phyloP scores from a whole-genome alignment of 2,797 vertebrate species.

The Cetoscarus ocellatus region DNA sequence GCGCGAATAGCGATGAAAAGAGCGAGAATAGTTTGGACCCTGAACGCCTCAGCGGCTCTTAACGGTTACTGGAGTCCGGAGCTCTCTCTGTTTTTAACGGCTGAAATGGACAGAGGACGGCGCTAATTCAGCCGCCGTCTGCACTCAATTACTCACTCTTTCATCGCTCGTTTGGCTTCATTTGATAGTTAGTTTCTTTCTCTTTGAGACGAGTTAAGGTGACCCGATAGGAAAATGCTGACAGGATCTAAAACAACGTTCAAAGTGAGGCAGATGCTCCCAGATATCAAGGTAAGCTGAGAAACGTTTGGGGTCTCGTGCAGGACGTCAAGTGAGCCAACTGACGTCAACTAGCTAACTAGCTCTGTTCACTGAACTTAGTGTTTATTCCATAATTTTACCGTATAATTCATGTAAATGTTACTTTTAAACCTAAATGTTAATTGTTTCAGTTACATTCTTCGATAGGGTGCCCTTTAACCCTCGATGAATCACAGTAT shows the following conservation, averaged over 20 bases:
- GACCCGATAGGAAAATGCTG: conserved; percentile 77
- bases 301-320: not conserved
- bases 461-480: not conserved
- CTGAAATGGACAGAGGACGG: conserved; percentile 11
- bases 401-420: not conserved
- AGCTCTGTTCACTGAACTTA: not conserved
- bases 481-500: no score
- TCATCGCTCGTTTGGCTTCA: not conserved
- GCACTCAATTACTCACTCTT: not conserved
- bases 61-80: conserved; percentile 21
- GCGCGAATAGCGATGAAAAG: conserved; percentile 52
- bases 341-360: conserved; percentile 24
- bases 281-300: conserved; percentile 86
- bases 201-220: conserved; percentile 4
- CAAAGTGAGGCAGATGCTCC: conserved; percentile 89
- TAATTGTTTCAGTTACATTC: not conserved
- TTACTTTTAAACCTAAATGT: not conserved
- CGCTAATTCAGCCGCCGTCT: conserved; percentile 6
- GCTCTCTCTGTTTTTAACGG: not conserved
- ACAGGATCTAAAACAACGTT: conserved; percentile 89
- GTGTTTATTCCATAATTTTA: not conserved
- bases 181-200: not conserved
- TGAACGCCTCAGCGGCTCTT: conserved; percentile 50
- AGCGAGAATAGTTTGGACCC: conserved; percentile 40
- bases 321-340: conserved; percentile 4